Percentiles rank a stretch among this genome's conserved stretches.
Conservation (phyloP, 92 coral and sea anemone species). For the Bergia puertoricense region DNA sequence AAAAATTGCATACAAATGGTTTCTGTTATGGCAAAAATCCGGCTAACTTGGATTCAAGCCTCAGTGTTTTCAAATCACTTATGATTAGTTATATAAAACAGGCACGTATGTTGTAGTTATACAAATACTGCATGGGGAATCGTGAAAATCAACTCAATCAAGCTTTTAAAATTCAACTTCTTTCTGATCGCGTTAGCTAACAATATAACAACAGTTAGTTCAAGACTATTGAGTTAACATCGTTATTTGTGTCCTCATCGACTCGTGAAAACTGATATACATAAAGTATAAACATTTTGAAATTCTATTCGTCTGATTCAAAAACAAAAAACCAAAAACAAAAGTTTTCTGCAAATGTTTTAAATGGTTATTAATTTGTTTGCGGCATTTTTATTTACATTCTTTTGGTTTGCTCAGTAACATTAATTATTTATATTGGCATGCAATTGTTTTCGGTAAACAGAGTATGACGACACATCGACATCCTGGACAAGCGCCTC, state of each 20-base stretch:
- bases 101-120: too few species aligned
- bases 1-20: too few species aligned
- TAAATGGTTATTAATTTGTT: conserved; percentile 1
- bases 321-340: conserved; percentile 1
- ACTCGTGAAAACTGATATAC: background rate
- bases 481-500: conserved; percentile 22
- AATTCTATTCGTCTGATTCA: background rate
- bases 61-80: too few species aligned
- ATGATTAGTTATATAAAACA: too few species aligned
- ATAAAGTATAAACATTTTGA: background rate
- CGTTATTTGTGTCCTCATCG: background rate
- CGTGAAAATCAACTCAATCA: background rate
- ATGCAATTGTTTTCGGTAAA: conserved; percentile 30
- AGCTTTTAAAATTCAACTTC: background rate
- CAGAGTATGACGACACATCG: conserved; percentile 34
- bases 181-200: background rate
- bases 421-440: conserved; percentile 35
- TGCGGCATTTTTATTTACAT: conserved; percentile 11
- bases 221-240: background rate
- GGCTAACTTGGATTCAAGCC: too few species aligned
- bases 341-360: conserved; percentile 4
- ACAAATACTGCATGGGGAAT: too few species aligned
- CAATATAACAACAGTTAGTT: background rate
- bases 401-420: background rate
- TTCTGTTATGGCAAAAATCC: too few species aligned